Conservation (phyloP, 2,113 vertebrate species). For the Poeciliopsis turrubarensis region DNA sequence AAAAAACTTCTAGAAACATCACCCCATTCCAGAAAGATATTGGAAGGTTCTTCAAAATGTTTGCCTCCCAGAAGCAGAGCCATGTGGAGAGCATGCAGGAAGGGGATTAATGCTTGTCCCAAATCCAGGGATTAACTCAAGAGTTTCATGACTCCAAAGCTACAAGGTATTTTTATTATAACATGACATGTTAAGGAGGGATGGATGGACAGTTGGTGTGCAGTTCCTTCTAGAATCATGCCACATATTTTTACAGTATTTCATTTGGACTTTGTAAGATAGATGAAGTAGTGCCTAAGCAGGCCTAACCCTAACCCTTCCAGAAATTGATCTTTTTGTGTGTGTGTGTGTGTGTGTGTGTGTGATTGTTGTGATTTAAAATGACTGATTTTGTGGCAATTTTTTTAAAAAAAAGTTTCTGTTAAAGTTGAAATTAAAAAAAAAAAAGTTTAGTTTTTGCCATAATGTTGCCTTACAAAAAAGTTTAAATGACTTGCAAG, state of each 20-base stretch:
- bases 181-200: slow-evolving; percentile 50
- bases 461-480: too few species aligned
- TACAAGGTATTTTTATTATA: slow-evolving; percentile 56
- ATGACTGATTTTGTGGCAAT: too few species aligned
- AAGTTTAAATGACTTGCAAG: too few species aligned
- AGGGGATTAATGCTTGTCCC: slow-evolving; percentile 63
- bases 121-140: slow-evolving; percentile 69
- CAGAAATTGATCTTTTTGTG: too few species aligned
- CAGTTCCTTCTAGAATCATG: too few species aligned
- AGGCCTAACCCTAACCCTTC: too few species aligned
- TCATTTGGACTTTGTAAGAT: background rate
- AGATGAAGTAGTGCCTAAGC: background rate
- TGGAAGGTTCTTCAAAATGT: slow-evolving; percentile 8
- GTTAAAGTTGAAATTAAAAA: too few species aligned
- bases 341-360: too few species aligned
- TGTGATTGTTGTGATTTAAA: too few species aligned
- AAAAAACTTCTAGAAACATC: slow-evolving; percentile 44
- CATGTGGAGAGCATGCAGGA: slow-evolving; percentile 10
- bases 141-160: slow-evolving; percentile 53
- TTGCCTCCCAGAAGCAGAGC: slow-evolving; percentile 22
- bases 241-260: background rate
- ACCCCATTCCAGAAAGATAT: background rate
- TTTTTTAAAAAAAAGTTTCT: too few species aligned
- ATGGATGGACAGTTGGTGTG: background rate
- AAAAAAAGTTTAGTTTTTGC: too few species aligned